Percentiles rank a stretch among this genome's conserved stretches.
Conservation (phyloP, 2,113 vertebrate species). For the Stercorarius parasiticus region DNA sequence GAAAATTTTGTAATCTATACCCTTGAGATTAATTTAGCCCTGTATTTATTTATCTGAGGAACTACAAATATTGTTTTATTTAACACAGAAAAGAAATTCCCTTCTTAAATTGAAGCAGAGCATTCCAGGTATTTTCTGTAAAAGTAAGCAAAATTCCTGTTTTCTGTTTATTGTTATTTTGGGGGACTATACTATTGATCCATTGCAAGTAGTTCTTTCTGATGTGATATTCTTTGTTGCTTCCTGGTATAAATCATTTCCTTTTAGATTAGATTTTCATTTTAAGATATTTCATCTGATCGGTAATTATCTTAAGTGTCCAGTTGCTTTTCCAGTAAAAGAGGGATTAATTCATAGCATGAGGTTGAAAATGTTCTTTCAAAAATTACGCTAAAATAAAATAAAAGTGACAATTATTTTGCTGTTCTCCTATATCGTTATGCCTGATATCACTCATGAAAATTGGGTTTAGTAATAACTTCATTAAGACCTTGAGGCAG, state of each 20-base stretch:
- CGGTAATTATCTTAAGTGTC: not conserved
- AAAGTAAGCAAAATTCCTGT: not conserved
- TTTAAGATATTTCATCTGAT: not conserved
- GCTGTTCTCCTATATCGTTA: not conserved
- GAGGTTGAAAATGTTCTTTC: not conserved
- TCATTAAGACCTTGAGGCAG: slow-evolving; percentile 22
- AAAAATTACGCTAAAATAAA: slow-evolving; percentile 5
- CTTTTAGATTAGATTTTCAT: not conserved
- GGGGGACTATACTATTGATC: not conserved
- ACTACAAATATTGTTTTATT: not conserved
- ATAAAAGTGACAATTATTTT: not conserved
- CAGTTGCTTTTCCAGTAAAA: not conserved
- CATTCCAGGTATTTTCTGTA: not conserved
- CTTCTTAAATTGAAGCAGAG: not conserved
- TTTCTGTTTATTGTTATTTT: not conserved
- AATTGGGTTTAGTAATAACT: slow-evolving; percentile 28
- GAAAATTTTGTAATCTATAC: not conserved
- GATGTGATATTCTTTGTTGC: not conserved
- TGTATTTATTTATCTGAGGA: not conserved
- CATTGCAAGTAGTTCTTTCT: not conserved
- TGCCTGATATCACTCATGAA: not conserved
- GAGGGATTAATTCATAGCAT: not conserved
- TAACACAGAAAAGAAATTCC: not conserved
- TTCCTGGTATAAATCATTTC: not conserved
- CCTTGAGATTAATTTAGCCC: not conserved